Evolutionary conservation across 2,888 invertebrate genomes (phyloP).

Genomic region (Liopterus haemorrhoidalis): DNA sequence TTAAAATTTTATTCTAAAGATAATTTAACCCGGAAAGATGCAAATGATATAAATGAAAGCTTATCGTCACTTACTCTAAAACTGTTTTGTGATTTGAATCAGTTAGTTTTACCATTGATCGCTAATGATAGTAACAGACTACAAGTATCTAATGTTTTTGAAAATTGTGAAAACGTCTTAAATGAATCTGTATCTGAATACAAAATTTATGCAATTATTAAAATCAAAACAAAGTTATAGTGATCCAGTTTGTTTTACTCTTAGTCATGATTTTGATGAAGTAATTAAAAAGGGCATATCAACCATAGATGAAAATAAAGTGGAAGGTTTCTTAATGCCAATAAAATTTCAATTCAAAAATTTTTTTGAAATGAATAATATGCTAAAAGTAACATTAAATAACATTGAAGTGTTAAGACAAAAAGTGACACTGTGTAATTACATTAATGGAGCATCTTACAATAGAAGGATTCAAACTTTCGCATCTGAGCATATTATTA

Average conservation of each 20-base stretch:
- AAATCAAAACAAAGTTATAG: neutral
- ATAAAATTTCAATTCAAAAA: conserved; percentile 20
- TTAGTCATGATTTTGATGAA: conserved; percentile 17
- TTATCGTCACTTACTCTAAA: no score
- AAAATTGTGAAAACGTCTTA: neutral
- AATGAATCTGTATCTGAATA: neutral
- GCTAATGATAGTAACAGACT: no score
- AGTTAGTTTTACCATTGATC: no score
- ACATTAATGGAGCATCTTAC: conserved; percentile 22
- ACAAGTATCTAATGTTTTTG: no score
- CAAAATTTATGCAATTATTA: conserved; percentile 5
- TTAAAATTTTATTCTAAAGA: no score
- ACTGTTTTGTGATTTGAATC: no score
- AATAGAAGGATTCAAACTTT: conserved; percentile 16
- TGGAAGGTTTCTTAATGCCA: conserved; percentile 9
- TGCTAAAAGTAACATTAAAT: conserved; percentile 4
- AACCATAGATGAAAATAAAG: conserved; percentile 6
- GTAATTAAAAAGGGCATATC: conserved; percentile 14
- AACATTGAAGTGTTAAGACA: conserved; percentile 3
- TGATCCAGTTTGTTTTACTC: conserved; percentile 5
- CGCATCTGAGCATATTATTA: conserved; percentile 7
- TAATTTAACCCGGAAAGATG: no score
- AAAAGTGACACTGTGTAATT: conserved; percentile 13
- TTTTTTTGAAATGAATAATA: conserved; percentile 20
- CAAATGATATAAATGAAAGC: no score